Conservation (phyloP, 2,888 invertebrate genomes). For the Allygus modestus region DNA sequence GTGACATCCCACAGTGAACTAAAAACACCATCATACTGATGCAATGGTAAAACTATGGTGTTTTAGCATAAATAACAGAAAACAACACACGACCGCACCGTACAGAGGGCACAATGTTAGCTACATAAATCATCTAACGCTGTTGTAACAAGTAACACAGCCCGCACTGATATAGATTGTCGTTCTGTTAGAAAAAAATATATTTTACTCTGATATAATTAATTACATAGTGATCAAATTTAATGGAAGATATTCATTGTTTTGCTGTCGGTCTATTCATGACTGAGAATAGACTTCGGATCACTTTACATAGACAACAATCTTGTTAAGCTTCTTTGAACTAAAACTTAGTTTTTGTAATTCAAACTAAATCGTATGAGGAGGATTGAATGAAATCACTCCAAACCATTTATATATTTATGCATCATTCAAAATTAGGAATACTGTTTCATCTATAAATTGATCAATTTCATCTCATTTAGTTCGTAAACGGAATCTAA, state of each 20-base stretch:
- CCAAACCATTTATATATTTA: too few species aligned
- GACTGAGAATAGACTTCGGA: too few species aligned
- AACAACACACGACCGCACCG: background rate
- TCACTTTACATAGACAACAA: too few species aligned
- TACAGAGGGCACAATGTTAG: constrained; percentile 25
- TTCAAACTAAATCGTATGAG: too few species aligned
- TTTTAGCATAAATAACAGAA: constrained; percentile 52
- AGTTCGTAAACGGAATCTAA: too few species aligned
- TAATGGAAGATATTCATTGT: constrained; percentile 22
- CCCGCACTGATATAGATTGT: constrained; percentile 58
- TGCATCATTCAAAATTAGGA: too few species aligned
- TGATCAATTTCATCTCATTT: too few species aligned
- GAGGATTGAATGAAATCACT: too few species aligned
- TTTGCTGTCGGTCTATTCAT: too few species aligned
- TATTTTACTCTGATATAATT: constrained; percentile 30
- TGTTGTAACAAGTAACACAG: constrained; percentile 49
- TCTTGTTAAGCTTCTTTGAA: too few species aligned
- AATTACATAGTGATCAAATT: constrained; percentile 32
- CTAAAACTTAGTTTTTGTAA: too few species aligned
- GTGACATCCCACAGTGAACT: constrained; percentile 60
- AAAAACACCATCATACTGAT: constrained; percentile 53
- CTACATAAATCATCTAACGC: constrained; percentile 18
- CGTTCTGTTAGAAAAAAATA: constrained; percentile 49
- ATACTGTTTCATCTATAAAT: too few species aligned
- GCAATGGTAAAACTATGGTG: constrained; percentile 49